Conservation (phyloP, 2,113 vertebrate species). For the Clarias magur region DNA sequence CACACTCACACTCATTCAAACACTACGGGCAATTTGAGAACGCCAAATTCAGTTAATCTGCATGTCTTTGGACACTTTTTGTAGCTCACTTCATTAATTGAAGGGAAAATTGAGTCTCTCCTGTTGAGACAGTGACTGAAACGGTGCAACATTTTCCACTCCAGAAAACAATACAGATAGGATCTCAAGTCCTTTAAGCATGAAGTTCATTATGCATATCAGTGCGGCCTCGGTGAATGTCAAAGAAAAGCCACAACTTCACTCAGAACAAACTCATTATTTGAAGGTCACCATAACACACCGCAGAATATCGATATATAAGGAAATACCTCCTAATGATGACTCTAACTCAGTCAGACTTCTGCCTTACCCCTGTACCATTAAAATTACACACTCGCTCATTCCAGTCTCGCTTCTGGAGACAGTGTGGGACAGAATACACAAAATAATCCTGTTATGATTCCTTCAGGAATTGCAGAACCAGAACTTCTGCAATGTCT, state of each 20-base stretch:
- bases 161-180: not conserved
- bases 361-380: not conserved
- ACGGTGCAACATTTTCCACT: not conserved
- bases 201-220: not conserved
- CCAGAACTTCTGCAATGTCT: not conserved
- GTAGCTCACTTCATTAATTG: not conserved
- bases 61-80: not conserved
- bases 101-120: too few relatives aligned
- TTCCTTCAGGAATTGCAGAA: not conserved
- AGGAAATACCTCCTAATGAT: not conserved
- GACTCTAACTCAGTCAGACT: not conserved
- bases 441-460: not conserved
- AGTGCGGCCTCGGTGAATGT: not conserved
- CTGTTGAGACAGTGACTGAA: not conserved
- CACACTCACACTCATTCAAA: too few relatives aligned
- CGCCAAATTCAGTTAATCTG: too few relatives aligned
- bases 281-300: conserved; percentile 5
- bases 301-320: not conserved
- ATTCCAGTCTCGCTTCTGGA: conserved; percentile 1
- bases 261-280: conserved; percentile 2
- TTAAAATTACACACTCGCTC: not conserved
- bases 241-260: not conserved
- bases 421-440: not conserved
- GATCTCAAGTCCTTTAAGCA: not conserved
- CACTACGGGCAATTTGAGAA: too few relatives aligned